phyloP scores from a whole-genome alignment of 2,888 invertebrate species.

The Melieria omissa region DNA sequence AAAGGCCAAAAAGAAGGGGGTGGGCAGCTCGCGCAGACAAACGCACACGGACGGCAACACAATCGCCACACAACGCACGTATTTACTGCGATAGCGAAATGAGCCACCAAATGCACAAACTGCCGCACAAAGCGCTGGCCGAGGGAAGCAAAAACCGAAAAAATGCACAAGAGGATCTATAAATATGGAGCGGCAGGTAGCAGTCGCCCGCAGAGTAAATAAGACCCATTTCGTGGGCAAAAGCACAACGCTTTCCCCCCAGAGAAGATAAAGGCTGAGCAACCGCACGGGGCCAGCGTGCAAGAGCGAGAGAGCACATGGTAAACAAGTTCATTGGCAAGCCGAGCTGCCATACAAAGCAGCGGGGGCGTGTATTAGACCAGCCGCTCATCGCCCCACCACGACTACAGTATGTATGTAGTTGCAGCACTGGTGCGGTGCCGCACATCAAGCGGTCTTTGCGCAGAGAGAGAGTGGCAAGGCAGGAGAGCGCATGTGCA shows the following conservation, averaged over 20 bases:
- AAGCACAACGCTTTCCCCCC: constrained; percentile 7
- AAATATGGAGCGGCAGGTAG: neutral
- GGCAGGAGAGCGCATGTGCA: constrained; percentile 18
- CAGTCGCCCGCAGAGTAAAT: constrained; percentile 24
- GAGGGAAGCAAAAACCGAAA: constrained; percentile 36
- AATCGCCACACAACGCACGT: constrained; percentile 33
- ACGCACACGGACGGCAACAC: constrained; percentile 24
- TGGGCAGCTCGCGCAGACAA: constrained; percentile 1
- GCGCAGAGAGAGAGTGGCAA: constrained; percentile 5
- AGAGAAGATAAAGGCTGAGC: neutral
- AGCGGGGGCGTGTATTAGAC: neutral
- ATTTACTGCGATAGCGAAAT: constrained; percentile 51
- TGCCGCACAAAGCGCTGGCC: neutral
- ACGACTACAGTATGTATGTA: neutral
- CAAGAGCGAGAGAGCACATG: constrained; percentile 21
- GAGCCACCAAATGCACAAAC: constrained; percentile 53
- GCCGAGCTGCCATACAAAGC: neutral
- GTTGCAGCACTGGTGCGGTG: neutral
- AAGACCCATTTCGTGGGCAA: constrained; percentile 27
- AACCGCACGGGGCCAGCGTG: neutral
- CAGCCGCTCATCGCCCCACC: neutral
- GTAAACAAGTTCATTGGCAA: constrained; percentile 43
- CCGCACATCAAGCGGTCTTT: neutral
- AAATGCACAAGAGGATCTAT: constrained; percentile 40
- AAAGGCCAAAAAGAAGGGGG: constrained; percentile 39